These are phyloP conservation scores for Euplexia lucipara DNA, from an alignment of 2,888 invertebrate genomes.

Conservation along the genomic window DNA sequence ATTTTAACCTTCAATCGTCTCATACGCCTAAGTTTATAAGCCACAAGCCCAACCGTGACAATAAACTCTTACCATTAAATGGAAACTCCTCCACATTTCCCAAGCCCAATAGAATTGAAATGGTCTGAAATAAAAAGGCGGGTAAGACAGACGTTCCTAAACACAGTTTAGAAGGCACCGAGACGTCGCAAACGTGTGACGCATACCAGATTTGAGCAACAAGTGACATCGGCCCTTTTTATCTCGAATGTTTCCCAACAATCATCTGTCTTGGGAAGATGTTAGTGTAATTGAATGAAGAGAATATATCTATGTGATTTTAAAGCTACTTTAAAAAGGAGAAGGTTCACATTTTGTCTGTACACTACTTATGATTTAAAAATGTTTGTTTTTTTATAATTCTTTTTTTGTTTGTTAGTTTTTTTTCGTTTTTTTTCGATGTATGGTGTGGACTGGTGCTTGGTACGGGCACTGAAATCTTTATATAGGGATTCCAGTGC, in stretches of 20 bases:
- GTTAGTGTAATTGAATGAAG: constrained; percentile 49
- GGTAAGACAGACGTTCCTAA: constrained; percentile 61
- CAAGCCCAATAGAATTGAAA: constrained; percentile 60
- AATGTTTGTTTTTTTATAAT: too few relatives aligned
- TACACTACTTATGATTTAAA: too few relatives aligned
- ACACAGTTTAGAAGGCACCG: constrained; percentile 68
- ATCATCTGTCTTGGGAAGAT: constrained; percentile 57
- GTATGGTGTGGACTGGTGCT: too few relatives aligned
- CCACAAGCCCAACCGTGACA: constrained; percentile 2
- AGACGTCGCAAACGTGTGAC: constrained; percentile 70
- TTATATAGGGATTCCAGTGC: too few relatives aligned
- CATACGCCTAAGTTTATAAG: background rate
- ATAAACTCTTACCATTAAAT: constrained; percentile 39
- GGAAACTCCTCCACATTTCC: constrained; percentile 17
- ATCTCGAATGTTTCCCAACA: constrained; percentile 62
- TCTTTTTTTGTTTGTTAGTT: too few relatives aligned
- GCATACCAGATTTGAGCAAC: constrained; percentile 79
- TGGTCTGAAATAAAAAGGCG: constrained; percentile 61
- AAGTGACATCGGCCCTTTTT: constrained; percentile 76
- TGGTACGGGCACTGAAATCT: too few relatives aligned
- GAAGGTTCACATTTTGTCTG: constrained; percentile 2
- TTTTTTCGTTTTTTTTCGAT: too few relatives aligned
- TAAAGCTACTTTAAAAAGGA: too few relatives aligned
- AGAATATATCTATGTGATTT: constrained; percentile 27
- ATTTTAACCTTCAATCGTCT: too few relatives aligned